Conservation (phyloP, 2,113 vertebrate genomes). For the Benitochromis conjunctus region DNA sequence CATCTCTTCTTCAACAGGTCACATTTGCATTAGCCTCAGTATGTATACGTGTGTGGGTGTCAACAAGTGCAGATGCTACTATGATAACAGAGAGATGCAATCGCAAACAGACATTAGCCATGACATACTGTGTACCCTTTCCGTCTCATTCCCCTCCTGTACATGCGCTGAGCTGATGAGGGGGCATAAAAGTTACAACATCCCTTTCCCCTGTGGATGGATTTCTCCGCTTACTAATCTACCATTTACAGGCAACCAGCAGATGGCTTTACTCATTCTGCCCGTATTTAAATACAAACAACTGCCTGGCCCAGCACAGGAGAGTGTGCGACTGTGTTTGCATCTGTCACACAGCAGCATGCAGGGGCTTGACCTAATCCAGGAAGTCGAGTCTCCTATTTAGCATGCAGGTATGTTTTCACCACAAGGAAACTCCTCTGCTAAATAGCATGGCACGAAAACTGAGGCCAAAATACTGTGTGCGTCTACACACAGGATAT, state of each 20-base stretch:
- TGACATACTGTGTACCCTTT: conserved; percentile 8
- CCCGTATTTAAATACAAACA: conserved; percentile 47
- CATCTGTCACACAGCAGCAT: conserved; percentile 15
- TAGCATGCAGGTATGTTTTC: conserved; percentile 11
- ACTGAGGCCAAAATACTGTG: background rate
- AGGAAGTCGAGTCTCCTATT: background rate
- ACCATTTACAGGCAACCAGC: conserved; percentile 41
- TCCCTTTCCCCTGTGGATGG: conserved; percentile 20
- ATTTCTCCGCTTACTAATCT: conserved; percentile 54
- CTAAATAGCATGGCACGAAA: background rate
- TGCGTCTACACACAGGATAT: background rate
- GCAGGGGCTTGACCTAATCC: conserved; percentile 22
- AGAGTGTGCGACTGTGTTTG: conserved; percentile 11
- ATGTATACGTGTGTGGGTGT: background rate
- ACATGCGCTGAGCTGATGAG: conserved; percentile 15
- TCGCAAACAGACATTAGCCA: conserved; percentile 5
- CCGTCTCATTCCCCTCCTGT: background rate
- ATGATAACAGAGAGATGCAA: conserved; percentile 17
- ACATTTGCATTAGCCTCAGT: conserved; percentile 6
- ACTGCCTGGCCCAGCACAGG: conserved; percentile 6
- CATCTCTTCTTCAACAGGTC: conserved; percentile 17
- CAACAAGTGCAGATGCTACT: conserved; percentile 13
- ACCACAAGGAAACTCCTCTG: background rate
- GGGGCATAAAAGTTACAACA: conserved; percentile 1
- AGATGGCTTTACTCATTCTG: conserved; percentile 51